Evolutionary conservation across 1,140 invertebrate genomes (phyloP).

Genomic region (Venustaconcha ellipsiformis): DNA sequence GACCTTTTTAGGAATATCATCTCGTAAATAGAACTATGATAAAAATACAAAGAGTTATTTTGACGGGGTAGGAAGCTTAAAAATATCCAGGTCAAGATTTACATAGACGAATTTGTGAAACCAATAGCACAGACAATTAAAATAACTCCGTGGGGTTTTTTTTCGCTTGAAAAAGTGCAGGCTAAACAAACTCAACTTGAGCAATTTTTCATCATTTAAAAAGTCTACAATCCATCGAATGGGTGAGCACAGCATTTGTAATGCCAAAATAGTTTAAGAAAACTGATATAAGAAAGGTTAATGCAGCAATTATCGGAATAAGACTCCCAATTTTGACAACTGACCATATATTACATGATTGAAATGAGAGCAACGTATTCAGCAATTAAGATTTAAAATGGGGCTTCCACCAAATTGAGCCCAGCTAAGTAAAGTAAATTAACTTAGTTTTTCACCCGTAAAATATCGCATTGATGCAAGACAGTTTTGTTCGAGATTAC

Average conservation of each 20-base stretch:
- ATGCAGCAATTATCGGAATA: not conserved
- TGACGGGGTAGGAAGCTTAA: slow-evolving; percentile 14
- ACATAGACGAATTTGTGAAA: slow-evolving; percentile 1
- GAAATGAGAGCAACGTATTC: slow-evolving; percentile 41
- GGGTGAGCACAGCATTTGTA: not conserved
- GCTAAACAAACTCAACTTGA: too few species aligned
- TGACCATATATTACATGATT: slow-evolving; percentile 35
- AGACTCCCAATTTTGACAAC: slow-evolving; percentile 38
- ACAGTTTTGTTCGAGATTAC: slow-evolving; percentile 2
- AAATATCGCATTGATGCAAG: not conserved
- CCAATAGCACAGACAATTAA: slow-evolving; percentile 8
- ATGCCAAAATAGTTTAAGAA: not conserved
- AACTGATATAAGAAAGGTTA: not conserved
- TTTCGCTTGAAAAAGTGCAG: too few species aligned
- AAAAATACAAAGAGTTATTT: slow-evolving; percentile 8
- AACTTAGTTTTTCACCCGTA: slow-evolving; percentile 7
- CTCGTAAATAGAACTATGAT: not conserved
- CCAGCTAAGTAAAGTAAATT: slow-evolving; percentile 28
- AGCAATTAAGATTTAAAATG: slow-evolving; percentile 40
- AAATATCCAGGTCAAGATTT: slow-evolving; percentile 17
- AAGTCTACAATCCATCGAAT: not conserved
- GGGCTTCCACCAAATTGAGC: slow-evolving; percentile 45
- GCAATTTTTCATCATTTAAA: not conserved
- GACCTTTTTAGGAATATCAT: not conserved
- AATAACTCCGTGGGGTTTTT: too few species aligned